phyloP scores from a whole-genome alignment of 2,113 vertebrate species.

The Anser cygnoides region DNA sequence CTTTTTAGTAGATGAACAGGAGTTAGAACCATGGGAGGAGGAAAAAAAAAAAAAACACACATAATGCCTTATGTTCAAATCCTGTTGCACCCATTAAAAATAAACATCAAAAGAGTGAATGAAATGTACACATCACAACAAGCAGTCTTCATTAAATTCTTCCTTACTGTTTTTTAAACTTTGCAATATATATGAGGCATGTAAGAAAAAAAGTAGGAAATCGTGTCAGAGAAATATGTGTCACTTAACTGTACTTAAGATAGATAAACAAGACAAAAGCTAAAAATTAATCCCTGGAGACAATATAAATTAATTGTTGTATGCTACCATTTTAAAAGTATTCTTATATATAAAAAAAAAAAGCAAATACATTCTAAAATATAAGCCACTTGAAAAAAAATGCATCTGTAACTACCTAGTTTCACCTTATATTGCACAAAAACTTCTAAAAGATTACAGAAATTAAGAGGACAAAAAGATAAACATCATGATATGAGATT shows the following conservation, averaged over 20 bases:
- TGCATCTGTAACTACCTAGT: not conserved
- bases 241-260: not conserved
- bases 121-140: accelerated
- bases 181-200: not conserved
- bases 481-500: not conserved
- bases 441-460: not conserved
- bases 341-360: not conserved
- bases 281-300: not conserved
- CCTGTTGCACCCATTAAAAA: not conserved
- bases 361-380: not conserved
- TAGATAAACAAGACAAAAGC: not conserved
- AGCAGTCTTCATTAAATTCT: not conserved
- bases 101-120: not conserved
- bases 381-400: not conserved
- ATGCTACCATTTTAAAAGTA: not conserved
- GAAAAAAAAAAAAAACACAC: not conserved
- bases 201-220: not conserved
- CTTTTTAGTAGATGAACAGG: not conserved
- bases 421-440: not conserved
- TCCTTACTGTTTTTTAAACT: not conserved
- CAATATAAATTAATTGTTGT: not conserved
- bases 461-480: not conserved
- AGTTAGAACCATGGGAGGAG: not conserved
- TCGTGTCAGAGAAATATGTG: not conserved
- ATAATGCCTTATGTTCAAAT: not conserved